phyloP scores from a whole-genome alignment of 1,140 invertebrate genomes.

The Paracyclopina nana region DNA sequence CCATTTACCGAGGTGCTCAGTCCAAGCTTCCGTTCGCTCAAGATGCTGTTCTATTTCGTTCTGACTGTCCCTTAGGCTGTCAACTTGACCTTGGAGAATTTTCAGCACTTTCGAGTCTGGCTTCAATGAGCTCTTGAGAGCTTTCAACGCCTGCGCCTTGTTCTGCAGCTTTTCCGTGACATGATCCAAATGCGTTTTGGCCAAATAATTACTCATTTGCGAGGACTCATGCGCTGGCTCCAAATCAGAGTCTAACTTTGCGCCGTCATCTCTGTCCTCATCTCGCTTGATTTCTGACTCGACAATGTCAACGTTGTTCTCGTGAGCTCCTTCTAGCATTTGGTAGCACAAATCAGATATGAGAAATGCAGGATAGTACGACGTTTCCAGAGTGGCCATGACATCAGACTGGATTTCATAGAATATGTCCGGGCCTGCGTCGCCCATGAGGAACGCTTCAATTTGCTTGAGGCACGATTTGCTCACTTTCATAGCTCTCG shows the following conservation, averaged over 20 bases:
- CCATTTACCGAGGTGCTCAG: conserved; percentile 65
- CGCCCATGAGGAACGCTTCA: conserved; percentile 63
- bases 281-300: not conserved
- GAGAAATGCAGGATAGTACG: conserved; percentile 70
- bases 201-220: no score
- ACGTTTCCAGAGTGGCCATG: conserved; percentile 52
- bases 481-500: conserved; percentile 1
- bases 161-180: conserved; percentile 54
- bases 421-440: conserved; percentile 69
- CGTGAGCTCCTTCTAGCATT: conserved; percentile 29
- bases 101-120: conserved; percentile 50
- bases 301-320: conserved; percentile 38
- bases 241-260: no score
- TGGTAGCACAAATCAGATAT: conserved; percentile 62
- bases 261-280: no score
- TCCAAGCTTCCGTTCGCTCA: conserved; percentile 66
- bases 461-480: conserved; percentile 44
- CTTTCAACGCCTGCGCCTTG: conserved; percentile 53
- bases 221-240: no score
- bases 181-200: conserved; percentile 53
- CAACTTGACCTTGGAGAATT: conserved; percentile 57
- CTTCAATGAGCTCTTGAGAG: conserved; percentile 46
- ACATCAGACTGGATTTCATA: conserved; percentile 62
- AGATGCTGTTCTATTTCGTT: conserved; percentile 57
- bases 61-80: conserved; percentile 52